These are phyloP conservation scores for Panagrolaimus sp. DNA, from an alignment of 1,140 invertebrate genomes.

Conservation along the genomic window DNA sequence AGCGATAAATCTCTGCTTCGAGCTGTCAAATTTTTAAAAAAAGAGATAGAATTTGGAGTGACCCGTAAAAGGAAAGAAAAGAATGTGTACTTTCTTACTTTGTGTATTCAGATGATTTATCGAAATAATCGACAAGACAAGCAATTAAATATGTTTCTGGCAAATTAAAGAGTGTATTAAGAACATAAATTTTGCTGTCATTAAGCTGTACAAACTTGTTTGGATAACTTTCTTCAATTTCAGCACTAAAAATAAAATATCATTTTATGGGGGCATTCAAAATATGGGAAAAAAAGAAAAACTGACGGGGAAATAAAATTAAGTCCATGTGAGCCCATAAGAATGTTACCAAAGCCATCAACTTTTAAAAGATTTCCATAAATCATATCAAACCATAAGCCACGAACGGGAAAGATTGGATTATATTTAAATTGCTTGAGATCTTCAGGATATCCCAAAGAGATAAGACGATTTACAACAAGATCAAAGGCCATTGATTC, in stretches of 20 bases:
- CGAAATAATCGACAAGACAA: slow-evolving; percentile 90
- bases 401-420: slow-evolving; percentile 88
- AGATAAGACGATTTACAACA: slow-evolving; percentile 79
- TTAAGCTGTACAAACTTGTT: slow-evolving; percentile 87
- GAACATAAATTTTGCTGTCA: slow-evolving; percentile 78
- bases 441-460: slow-evolving; percentile 86
- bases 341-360: slow-evolving; percentile 86
- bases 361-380: slow-evolving; percentile 96
- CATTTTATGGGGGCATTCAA: slow-evolving; percentile 1
- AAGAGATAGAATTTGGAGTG: not conserved
- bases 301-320: slow-evolving; percentile 93
- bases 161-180: slow-evolving; percentile 94
- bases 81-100: slow-evolving; percentile 64
- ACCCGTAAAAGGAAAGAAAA: not conserved
- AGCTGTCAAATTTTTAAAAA: not conserved
- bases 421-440: slow-evolving; percentile 91
- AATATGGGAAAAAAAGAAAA: slow-evolving; percentile 50
- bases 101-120: slow-evolving; percentile 76
- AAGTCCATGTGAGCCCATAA: slow-evolving; percentile 93
- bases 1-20: too few species aligned
- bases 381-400: slow-evolving; percentile 91
- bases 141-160: slow-evolving; percentile 93
- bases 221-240: slow-evolving; percentile 91
- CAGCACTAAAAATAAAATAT: slow-evolving; percentile 68
- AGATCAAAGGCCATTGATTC: slow-evolving; percentile 89